Evolutionary conservation across 2,888 invertebrate species (phyloP), one percentile per base, ranked within the genome.

Genomic region (Macrophya alboannulata): DNA sequence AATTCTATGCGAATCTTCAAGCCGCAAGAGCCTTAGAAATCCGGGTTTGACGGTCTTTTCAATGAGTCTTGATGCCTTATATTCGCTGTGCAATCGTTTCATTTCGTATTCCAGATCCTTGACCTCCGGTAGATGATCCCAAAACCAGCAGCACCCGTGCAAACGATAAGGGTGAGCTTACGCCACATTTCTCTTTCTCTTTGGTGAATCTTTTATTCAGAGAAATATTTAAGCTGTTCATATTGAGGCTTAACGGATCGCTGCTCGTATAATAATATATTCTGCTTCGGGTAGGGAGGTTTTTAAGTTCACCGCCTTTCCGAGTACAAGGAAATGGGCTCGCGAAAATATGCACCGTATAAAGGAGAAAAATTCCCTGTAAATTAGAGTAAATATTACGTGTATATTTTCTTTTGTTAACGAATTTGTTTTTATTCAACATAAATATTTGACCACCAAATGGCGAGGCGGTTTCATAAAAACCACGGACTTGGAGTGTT

Each of bases 231-330:
- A 82, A 82, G 82, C 82, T 82, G 65, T 82, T 82, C 82, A 65
- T 82, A 82, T 82, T 82, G 82, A 82, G 82, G 82, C 82, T 82
- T 65, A 82, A 65, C 82, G 79, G 79, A 79, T 79, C 79, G 79
- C 59, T 79, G 79, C 79, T 79, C 55, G 51, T 40, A 79, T 79
- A 55, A 79, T 79, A 79, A 79, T 79, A 79, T 79, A 79, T 79
- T 79, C 79, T 37, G 37, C 59, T 79, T 71, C 43, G 1, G 71
- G 37, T 40, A 21, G 37, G 10, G 37, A n/a, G 59, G n/a, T 25
- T 79, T 40, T 59, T 21, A 55, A 79, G 55, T 79, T 79, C 79
- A 59, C 17, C 55, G 55, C 79, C 17, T 79, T 55, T 10, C n/a
- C 48, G 15, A 48, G 45, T 76, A 15, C 48, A 8, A 71, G 37